A percentile compares a stretch with the other conserved stretches of the same genome.
Evolutionary conservation across 2,888 invertebrate species (phyloP).

Genomic region (Coenonympha arcania): DNA sequence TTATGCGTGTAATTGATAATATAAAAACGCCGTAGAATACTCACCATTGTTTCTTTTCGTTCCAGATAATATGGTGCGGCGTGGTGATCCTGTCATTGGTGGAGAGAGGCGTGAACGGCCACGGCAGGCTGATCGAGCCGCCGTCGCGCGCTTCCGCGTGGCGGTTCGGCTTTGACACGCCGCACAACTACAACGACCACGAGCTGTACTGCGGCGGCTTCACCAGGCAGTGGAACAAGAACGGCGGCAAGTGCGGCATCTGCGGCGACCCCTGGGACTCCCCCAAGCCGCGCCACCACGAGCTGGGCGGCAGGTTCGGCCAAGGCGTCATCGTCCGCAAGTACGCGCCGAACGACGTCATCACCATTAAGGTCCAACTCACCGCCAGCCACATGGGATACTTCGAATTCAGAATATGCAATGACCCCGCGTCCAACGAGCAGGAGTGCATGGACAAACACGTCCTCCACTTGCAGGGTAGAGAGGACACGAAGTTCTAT

Average conservation of each 20-base stretch:
- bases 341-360: constrained; percentile 79
- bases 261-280: constrained; percentile 90
- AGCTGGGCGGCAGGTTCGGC: constrained; percentile 87
- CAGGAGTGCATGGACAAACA: constrained; percentile 86
- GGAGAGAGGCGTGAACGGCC: constrained; percentile 66
- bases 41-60: constrained; percentile 3
- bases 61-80: constrained; percentile 60
- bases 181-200: constrained; percentile 91
- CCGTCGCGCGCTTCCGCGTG: constrained; percentile 91
- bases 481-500: constrained; percentile 76
- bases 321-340: constrained; percentile 86
- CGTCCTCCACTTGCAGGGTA: constrained; percentile 73
- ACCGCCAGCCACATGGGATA: constrained; percentile 91
- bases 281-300: constrained; percentile 81
- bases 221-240: constrained; percentile 85
- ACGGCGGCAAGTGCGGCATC: constrained; percentile 88
- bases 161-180: constrained; percentile 91
- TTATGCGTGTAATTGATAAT: background rate
- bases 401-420: constrained; percentile 88
- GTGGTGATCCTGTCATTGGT: constrained; percentile 42
- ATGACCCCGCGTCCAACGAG: constrained; percentile 78
- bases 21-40: too few species aligned
- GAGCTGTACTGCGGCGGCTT: constrained; percentile 91
- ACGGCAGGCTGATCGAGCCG: constrained; percentile 86
- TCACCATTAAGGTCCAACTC: constrained; percentile 85